Evolutionary conservation across 1,140 invertebrate genomes (phyloP), one percentile per base, ranked within the genome.

Genomic region (Pachyrhynchus sulphureomaculatus): DNA sequence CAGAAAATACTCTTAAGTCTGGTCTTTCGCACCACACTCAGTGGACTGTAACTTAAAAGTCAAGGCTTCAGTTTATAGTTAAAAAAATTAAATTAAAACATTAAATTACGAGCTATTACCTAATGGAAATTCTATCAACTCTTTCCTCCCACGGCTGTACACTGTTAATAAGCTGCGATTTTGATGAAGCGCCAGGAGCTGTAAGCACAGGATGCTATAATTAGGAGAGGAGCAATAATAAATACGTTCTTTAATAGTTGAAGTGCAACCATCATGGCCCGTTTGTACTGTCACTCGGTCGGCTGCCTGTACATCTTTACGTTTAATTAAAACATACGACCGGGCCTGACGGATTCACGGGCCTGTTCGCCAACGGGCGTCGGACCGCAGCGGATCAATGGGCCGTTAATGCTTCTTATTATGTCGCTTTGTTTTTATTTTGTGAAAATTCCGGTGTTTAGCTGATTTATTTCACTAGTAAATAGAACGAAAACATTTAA

Each of bases 161-260:
- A 9, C 32, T 34, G 37, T 8, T 49, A 49, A 49, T 49, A 49
- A 32, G 47, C 47, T 49, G 47, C 26, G 47, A 49, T 49, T 49
- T 49, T 49, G 47, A 49, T 29, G 47, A 49, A 49, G n/a, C 5
- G 13, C 36, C n/a, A 5, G 36, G n/a, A 37, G 5, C 36, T 13
- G 36, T 13, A 20, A 21, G 18, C 48, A 37, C 36, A 33, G 51
- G 36, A 37, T 24, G 37, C 51, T 54, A 41, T 54, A 54, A 54
- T 54, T 54, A 47, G 54, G 42, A 48, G 41, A 48, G 52, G 9
- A 24, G 56, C 21, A 29, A 58, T 70, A 68, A 72, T 72, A 69
- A 71, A 71, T 72, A 62, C 62, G 69, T 69, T 70, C 65, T 68
- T 67, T 68, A 68, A 65, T 70, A 69, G 71, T 70, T 68, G 68